These are phyloP conservation scores for Lagopus muta DNA, from an alignment of 2,113 vertebrate species.

Conservation along the genomic window DNA sequence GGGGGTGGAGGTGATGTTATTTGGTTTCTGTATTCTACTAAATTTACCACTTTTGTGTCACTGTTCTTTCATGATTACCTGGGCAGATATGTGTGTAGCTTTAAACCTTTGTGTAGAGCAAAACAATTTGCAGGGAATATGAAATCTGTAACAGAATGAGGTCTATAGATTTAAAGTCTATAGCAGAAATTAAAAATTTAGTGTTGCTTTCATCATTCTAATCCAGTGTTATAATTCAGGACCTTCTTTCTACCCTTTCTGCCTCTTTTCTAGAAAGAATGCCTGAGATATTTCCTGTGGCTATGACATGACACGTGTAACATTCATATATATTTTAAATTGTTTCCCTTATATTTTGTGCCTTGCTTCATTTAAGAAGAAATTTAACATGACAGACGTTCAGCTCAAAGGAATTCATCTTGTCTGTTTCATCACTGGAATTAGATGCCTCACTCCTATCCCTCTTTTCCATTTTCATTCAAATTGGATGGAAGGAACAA, in stretches of 20 bases:
- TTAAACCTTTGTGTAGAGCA: neutral
- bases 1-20: neutral
- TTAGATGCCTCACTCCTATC: slow-evolving; percentile 38
- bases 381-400: slow-evolving; percentile 6
- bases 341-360: neutral
- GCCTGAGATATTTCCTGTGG: neutral
- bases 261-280: neutral
- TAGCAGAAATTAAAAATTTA: neutral
- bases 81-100: neutral
- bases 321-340: neutral
- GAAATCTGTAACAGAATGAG: neutral
- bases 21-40: neutral
- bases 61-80: neutral
- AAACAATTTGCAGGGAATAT: neutral
- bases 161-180: neutral
- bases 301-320: neutral
- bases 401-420: slow-evolving; percentile 35
- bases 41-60: neutral
- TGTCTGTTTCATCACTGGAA: neutral
- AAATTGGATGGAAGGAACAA: slow-evolving; percentile 60
- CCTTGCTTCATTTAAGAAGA: neutral
- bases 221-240: neutral
- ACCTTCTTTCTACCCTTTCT: neutral
- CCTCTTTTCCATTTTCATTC: slow-evolving; percentile 58
- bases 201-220: neutral